Percentiles rank a stretch among this genome's conserved stretches.
phyloP scores from a whole-genome alignment of 2,888 invertebrate genomes.

The Sceliomorpha sp. region DNA sequence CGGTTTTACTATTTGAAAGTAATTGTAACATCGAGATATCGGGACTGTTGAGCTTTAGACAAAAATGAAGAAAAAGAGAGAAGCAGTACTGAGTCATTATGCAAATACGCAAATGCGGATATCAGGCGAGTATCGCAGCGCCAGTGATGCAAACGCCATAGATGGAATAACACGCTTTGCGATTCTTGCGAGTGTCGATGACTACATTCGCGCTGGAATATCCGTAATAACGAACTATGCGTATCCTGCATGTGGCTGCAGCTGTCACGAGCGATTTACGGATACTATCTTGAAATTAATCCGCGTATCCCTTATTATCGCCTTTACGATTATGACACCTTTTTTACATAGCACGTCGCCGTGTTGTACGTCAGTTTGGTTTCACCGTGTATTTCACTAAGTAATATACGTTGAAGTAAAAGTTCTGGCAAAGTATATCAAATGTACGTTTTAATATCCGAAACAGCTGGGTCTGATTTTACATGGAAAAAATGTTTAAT shows the following conservation, averaged over 20 bases:
- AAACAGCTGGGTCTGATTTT: too few relatives aligned
- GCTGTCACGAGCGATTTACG: conserved; percentile 44
- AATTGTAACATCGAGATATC: conserved; percentile 24
- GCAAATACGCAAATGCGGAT: conserved; percentile 41
- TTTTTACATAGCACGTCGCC: conserved; percentile 27
- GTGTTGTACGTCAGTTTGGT: not conserved
- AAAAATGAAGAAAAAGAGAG: conserved; percentile 13
- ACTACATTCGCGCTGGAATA: conserved; percentile 3
- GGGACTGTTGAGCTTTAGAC: not conserved
- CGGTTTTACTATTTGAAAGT: conserved; percentile 22
- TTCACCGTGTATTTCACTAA: too few relatives aligned
- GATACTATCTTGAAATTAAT: conserved; percentile 36
- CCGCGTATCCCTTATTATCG: conserved; percentile 43
- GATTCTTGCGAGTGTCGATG: conserved; percentile 1
- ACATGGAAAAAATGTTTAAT: too few relatives aligned
- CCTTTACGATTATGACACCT: conserved; percentile 40
- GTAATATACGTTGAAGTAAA: too few relatives aligned
- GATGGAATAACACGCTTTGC: conserved; percentile 38
- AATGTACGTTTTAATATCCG: too few relatives aligned
- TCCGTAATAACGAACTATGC: conserved; percentile 28
- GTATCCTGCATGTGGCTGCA: conserved; percentile 28
- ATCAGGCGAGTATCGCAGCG: conserved; percentile 17
- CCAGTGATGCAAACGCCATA: conserved; percentile 37
- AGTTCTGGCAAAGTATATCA: too few relatives aligned
- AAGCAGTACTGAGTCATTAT: conserved; percentile 36